Base-by-base conservation (phyloP, 2,113 vertebrate species). In the Triplophysa dalaica region DNA sequence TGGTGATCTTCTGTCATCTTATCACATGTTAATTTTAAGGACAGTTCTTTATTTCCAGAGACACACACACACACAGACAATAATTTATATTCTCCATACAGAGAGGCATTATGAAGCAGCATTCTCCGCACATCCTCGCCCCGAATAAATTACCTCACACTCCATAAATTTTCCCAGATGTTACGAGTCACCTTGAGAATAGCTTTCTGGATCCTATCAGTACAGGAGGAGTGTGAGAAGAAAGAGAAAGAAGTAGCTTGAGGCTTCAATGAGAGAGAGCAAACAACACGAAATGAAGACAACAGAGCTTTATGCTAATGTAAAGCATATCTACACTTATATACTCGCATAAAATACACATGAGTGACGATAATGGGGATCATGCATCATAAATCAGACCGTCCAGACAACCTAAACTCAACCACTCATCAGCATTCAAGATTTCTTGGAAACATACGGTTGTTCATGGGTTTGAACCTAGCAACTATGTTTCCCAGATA, bases 131-230 rank as follows among this genome's bases (percentile, higher is more conserved):
- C 84, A 79, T 84, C 54, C 78, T 11, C 65, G 4, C 77, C 56
- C 75, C 81, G 85, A 88, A 87, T 88, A 87, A 88, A 88, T 88
- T 66, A 77, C 68, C 80, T 86, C 87, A 86, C 86, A 89, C 85
- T 87, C 77, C 86, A 89, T 86, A 89, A 87, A 89, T 87, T 85
- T 70, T 84, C 78, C 81, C 84, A 88, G 88, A 89, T 87, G 85
- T 85, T 82, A 33, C 70, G 82, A 86, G 87, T 87, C 87, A 89
- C 88, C 87, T 89, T 90, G 86, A 86, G 69, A 73, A 70, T 56
- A 68, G 48, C 41, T 41, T 29, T 66, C 19, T 41, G 74, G 70
- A 77, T 78, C 38, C 43, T 26, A 67, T 77, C 68, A 54, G 75
- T 48, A 54, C 50, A 50, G 41, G 26, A 63, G 22, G 14, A 65